phyloP scores from a whole-genome alignment of 2,797 vertebrate species.

The Helostoma temminkii region DNA sequence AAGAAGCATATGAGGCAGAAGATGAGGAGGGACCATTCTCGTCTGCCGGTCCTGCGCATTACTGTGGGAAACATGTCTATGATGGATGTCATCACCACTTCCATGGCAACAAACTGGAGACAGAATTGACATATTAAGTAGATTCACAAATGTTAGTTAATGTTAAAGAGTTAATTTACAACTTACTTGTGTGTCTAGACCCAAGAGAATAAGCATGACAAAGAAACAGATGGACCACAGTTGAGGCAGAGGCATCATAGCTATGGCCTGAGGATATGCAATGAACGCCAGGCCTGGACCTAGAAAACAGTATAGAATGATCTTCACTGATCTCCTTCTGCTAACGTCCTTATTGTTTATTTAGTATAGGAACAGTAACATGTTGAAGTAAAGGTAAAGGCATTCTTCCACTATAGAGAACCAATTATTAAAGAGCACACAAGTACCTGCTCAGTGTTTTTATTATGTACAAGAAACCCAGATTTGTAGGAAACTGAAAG shows the following conservation, averaged over 20 bases:
- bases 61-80: constrained; percentile 78
- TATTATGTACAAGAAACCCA: too few species aligned
- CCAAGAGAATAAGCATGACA: constrained; percentile 91
- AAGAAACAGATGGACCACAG: constrained; percentile 94
- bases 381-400: not conserved
- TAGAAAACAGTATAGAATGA: constrained; percentile 57
- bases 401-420: not conserved
- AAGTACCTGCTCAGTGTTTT: not conserved
- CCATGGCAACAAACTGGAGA: constrained; percentile 80
- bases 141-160: not conserved
- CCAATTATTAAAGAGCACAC: not conserved
- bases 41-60: constrained; percentile 70
- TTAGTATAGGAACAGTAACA: not conserved
- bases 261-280: constrained; percentile 90
- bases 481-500: not conserved
- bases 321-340: not conserved
- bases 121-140: not conserved
- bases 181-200: constrained; percentile 92
- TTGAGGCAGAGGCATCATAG: constrained; percentile 92
- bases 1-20: constrained; percentile 80
- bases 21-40: constrained; percentile 77
- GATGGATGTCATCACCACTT: constrained; percentile 81
- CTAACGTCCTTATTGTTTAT: not conserved
- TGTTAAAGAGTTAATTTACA: not conserved
- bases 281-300: constrained; percentile 96